Evolutionary conservation across 2,797 vertebrate genomes (phyloP).

Genomic region (Carcharodon carcharias): DNA sequence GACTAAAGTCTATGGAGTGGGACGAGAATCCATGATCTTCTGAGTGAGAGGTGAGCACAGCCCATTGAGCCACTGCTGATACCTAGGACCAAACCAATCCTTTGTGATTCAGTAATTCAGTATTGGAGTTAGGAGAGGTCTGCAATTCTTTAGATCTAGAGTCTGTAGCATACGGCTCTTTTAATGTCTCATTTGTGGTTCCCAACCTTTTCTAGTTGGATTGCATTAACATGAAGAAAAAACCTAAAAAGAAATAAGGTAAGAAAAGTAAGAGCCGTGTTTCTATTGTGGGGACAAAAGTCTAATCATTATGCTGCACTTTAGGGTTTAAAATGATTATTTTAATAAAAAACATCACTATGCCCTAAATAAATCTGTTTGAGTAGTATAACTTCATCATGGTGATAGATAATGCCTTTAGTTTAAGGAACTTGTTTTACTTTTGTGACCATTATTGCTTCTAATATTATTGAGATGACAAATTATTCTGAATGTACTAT

Average conservation of each 20-base stretch:
- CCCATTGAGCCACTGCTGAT: neutral
- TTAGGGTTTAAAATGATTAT: no score
- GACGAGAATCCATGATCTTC: neutral
- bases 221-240: neutral
- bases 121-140: neutral
- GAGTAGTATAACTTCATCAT: neutral
- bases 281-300: neutral
- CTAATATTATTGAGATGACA: no score
- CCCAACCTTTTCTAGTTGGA: neutral
- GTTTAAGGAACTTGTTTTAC: no score
- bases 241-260: neutral
- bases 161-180: neutral
- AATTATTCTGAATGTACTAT: no score
- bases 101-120: neutral
- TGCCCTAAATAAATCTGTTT: neutral
- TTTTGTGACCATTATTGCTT: no score
- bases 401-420: no score
- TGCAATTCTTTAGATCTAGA: neutral
- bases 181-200: neutral
- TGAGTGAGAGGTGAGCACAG: neutral
- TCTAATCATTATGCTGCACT: neutral
- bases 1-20: neutral
- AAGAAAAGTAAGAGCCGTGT: neutral
- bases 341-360: no score
- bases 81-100: neutral